These are phyloP conservation scores for Drosophila cracens DNA, from an alignment of 2,888 invertebrate species.

Conservation along the genomic window DNA sequence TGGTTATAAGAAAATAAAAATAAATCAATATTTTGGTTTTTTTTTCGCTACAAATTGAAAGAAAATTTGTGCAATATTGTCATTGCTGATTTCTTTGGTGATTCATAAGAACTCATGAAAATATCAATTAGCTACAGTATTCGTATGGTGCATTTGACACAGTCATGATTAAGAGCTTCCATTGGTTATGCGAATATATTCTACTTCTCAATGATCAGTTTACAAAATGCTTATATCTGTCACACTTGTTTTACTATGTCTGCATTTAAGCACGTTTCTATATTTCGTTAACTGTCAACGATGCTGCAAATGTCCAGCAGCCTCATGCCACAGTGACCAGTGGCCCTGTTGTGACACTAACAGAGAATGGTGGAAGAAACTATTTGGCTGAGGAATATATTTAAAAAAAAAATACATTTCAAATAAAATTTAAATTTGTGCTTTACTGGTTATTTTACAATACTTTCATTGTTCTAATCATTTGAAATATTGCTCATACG, in stretches of 20 bases:
- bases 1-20: not conserved
- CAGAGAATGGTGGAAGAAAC: constrained; percentile 14
- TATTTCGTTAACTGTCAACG: not conserved
- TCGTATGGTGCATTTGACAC: not conserved
- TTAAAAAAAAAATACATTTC: not conserved
- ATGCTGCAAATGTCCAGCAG: constrained; percentile 24
- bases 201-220: not conserved
- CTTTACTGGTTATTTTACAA: not conserved
- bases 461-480: not conserved
- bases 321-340: constrained; percentile 16
- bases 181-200: not conserved
- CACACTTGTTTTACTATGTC: not conserved
- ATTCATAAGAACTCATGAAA: not conserved
- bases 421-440: not conserved
- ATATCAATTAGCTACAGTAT: not conserved
- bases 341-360: constrained; percentile 29
- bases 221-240: not conserved
- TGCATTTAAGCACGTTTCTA: not conserved
- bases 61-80: not conserved
- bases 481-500: not conserved
- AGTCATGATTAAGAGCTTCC: not conserved
- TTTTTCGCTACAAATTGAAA: not conserved
- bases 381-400: constrained; percentile 4
- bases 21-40: not conserved
- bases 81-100: not conserved